A percentile compares a stretch with the other conserved stretches of the same genome.
Conservation (phyloP, 2,797 vertebrate genomes). For the Hapalemur alaotrensis region DNA sequence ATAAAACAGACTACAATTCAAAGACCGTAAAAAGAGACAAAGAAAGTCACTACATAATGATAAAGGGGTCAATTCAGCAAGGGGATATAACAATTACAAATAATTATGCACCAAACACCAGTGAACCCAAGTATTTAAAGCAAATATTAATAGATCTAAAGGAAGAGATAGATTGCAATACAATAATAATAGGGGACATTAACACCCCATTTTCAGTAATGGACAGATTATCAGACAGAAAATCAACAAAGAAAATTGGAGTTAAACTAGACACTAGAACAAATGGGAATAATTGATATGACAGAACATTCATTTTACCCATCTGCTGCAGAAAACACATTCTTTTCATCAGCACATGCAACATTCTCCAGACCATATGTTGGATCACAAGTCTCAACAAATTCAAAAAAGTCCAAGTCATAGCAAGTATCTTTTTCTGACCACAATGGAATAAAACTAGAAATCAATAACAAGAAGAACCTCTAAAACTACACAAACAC, state of each 20-base stretch:
- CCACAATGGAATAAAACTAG: no score
- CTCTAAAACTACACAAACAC: no score
- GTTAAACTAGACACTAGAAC: background rate
- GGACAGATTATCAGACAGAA: background rate
- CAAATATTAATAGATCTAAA: background rate
- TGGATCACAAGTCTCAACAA: no score
- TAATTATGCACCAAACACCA: background rate
- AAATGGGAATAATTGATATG: background rate
- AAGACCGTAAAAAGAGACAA: background rate
- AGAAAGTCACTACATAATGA: background rate
- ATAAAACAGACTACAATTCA: background rate
- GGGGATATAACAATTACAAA: background rate
- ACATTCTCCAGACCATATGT: background rate
- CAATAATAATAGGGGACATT: background rate
- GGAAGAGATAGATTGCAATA: background rate
- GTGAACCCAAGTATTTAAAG: background rate
- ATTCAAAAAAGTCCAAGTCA: no score
- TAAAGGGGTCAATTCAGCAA: background rate
- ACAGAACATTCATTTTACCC: background rate
- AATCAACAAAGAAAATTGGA: background rate
- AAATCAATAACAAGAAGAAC: no score
- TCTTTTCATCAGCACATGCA: background rate
- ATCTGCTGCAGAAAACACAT: background rate
- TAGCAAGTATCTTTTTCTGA: no score
- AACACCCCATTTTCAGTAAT: background rate